Conservation (phyloP, 2,113 vertebrate species). For the Gallinago media region DNA sequence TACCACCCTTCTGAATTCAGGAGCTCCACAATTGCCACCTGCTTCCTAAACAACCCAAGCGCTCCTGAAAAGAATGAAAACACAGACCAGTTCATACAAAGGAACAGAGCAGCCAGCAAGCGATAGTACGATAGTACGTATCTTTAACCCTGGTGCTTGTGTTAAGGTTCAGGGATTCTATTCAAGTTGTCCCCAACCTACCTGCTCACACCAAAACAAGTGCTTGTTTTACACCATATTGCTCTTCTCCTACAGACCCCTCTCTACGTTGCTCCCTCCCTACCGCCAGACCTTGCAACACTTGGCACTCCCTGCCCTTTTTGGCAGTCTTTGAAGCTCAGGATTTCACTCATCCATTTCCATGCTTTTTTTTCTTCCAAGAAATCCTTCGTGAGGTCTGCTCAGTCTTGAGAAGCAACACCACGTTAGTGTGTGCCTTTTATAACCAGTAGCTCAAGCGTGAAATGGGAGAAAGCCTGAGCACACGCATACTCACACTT, state of each 20-base stretch:
- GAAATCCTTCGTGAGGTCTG: neutral
- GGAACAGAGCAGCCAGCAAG: neutral
- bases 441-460: neutral
- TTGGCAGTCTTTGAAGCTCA: neutral
- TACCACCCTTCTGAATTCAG: neutral
- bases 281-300: neutral
- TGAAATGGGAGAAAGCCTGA: neutral
- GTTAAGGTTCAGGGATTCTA: neutral
- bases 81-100: neutral
- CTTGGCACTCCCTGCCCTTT: neutral
- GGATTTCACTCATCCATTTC: constrained; percentile 10
- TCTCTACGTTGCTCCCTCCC: neutral
- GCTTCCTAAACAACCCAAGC: neutral
- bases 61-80: neutral
- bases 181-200: neutral
- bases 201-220: neutral
- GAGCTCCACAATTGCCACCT: neutral
- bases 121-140: rapidly evolving
- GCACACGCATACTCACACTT: neutral
- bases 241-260: neutral
- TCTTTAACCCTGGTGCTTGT: neutral
- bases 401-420: neutral
- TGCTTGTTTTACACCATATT: neutral
- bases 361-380: neutral
- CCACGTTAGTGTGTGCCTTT: neutral